Evolutionary conservation across 2,888 invertebrate species (phyloP).

Genomic region (Liodrosophila aerea): DNA sequence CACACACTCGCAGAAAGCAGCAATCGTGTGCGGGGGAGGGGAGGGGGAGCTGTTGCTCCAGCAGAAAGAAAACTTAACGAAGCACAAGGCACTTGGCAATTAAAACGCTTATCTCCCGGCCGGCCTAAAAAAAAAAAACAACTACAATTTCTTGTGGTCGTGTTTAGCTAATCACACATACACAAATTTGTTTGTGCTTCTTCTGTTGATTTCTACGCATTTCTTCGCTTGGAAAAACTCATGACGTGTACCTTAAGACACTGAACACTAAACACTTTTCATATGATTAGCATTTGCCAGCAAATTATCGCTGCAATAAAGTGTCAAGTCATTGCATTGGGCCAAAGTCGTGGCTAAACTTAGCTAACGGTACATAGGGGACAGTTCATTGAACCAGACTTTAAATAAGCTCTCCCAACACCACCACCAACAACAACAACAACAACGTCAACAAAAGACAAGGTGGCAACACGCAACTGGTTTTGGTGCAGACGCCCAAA

Average conservation of each 20-base stretch:
- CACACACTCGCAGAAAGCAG: conserved; percentile 8
- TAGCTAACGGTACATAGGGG: conserved; percentile 31
- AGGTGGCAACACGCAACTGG: conserved; percentile 47
- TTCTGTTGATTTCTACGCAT: conserved; percentile 2
- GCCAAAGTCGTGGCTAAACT: conserved; percentile 18
- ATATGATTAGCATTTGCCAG: conserved; percentile 54
- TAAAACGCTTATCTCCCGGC: conserved; percentile 44
- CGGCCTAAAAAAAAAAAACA: conserved; percentile 22
- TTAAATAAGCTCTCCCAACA: conserved; percentile 22
- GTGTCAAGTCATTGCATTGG: conserved; percentile 28
- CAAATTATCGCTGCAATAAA: conserved; percentile 40
- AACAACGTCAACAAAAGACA: conserved; percentile 43
- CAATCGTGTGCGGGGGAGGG: conserved; percentile 17
- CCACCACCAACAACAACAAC: conserved; percentile 29
- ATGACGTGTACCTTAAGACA: conserved; percentile 61
- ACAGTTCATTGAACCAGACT: conserved; percentile 63
- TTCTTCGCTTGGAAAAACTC: conserved; percentile 30
- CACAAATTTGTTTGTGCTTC: conserved; percentile 26
- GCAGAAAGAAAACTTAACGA: conserved; percentile 32
- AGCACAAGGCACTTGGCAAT: neutral
- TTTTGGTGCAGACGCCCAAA: conserved; percentile 38
- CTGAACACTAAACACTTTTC: conserved; percentile 11
- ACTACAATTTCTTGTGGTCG: conserved; percentile 37
- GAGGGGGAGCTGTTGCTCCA: conserved; percentile 23
- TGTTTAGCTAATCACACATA: conserved; percentile 50